phyloP scores from a whole-genome alignment of 2,797 vertebrate genomes.

The Jordanella pulchra region DNA sequence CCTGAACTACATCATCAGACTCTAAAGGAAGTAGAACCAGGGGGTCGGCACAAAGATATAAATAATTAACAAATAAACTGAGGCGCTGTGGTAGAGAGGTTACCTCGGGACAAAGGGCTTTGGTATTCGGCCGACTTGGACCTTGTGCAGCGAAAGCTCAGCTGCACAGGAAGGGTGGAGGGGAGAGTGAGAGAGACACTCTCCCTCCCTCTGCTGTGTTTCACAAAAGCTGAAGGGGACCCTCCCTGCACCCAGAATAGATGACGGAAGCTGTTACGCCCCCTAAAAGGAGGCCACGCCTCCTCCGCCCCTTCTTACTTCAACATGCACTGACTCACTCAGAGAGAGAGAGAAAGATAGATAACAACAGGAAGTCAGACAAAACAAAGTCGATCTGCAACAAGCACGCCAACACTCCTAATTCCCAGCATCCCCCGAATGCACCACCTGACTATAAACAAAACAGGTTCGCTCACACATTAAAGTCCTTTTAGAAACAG shows the following conservation, averaged over 20 bases:
- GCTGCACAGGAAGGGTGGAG: slow-evolving; percentile 45
- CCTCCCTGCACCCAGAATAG: slow-evolving; percentile 73
- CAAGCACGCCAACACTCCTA: slow-evolving; percentile 12
- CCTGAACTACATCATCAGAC: background rate
- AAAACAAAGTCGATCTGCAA: slow-evolving; percentile 55
- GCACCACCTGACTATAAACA: slow-evolving; percentile 15
- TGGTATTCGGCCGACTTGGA: slow-evolving; percentile 22
- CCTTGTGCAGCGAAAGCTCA: slow-evolving; percentile 41
- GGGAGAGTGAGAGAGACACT: slow-evolving; percentile 28
- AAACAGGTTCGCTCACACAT: background rate
- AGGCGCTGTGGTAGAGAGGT: slow-evolving; percentile 12
- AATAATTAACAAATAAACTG: background rate
- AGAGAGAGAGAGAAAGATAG: slow-evolving; percentile 23
- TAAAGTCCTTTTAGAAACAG: background rate
- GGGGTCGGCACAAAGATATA: background rate
- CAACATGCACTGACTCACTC: slow-evolving; percentile 54
- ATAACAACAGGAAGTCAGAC: slow-evolving; percentile 69
- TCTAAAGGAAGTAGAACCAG: background rate
- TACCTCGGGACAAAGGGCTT: slow-evolving; percentile 35
- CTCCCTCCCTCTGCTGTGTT: slow-evolving; percentile 42
- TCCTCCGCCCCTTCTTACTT: slow-evolving; percentile 29
- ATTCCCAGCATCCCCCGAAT: slow-evolving; percentile 45
- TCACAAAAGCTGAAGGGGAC: slow-evolving; percentile 44
- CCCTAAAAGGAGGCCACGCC: slow-evolving; percentile 19
- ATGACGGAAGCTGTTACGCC: slow-evolving; percentile 40